A percentile compares a stretch with the other conserved stretches of the same genome.
These are phyloP conservation scores for Vidua macroura DNA, from an alignment of 2,113 vertebrate species.

Conservation along the genomic window DNA sequence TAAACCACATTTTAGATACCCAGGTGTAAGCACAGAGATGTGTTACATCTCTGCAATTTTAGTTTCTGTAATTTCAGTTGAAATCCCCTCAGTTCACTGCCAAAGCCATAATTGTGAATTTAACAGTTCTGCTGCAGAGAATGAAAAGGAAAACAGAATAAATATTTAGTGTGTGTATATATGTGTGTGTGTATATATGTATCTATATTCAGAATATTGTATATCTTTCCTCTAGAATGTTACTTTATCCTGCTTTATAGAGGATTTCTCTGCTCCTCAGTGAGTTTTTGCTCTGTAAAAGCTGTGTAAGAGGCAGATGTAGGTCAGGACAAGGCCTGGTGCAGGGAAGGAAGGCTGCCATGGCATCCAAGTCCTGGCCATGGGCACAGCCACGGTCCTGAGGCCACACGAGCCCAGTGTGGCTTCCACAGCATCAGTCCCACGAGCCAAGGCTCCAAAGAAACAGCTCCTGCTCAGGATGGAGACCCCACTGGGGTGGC, in stretches of 20 bases:
- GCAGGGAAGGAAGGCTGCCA: neutral
- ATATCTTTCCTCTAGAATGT: neutral
- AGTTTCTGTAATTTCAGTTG: neutral
- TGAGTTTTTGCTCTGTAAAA: neutral
- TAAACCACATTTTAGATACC: neutral
- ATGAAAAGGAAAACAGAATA: neutral
- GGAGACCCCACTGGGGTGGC: neutral
- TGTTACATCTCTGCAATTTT: neutral
- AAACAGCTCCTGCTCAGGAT: neutral
- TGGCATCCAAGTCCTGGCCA: neutral
- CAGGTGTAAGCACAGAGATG: neutral
- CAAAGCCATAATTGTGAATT: neutral
- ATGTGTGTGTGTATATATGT: fast-evolving
- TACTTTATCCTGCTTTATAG: neutral
- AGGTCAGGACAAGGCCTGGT: neutral
- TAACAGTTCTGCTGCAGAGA: neutral
- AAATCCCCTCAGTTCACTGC: neutral
- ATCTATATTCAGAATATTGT: neutral
- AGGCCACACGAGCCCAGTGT: neutral
- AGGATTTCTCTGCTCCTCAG: neutral
- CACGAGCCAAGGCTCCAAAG: fast-evolving
- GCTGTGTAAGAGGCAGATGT: neutral
- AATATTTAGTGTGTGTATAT: neutral
- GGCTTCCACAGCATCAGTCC: neutral
- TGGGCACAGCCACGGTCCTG: fast-evolving